Evolutionary conservation across 2,113 vertebrate genomes (phyloP).

Genomic region (Gasterosteus nipponicus): DNA sequence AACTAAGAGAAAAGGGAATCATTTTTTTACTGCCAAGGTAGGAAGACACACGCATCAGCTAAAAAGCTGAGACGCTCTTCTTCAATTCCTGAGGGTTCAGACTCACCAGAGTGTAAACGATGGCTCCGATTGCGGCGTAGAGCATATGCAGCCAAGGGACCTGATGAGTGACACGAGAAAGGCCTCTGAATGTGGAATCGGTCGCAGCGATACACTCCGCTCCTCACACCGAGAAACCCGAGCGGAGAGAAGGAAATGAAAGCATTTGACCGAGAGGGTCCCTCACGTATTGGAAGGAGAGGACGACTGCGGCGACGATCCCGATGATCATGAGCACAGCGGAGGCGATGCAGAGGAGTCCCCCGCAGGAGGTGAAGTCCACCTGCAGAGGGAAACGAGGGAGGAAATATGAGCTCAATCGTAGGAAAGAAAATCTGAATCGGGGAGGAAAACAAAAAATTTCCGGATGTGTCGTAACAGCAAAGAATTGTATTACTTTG

Average conservation of each 20-base stretch:
- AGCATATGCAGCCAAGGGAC: slow-evolving; percentile 95
- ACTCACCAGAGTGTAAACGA: slow-evolving; percentile 93
- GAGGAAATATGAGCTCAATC: background rate
- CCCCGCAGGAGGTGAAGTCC: slow-evolving; percentile 94
- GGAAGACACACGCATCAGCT: background rate
- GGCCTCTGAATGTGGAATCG: slow-evolving; percentile 47
- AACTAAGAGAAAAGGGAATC: slow-evolving; percentile 80
- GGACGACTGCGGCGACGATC: slow-evolving; percentile 87
- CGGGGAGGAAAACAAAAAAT: background rate
- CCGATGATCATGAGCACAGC: slow-evolving; percentile 89
- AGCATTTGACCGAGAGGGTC: slow-evolving; percentile 24
- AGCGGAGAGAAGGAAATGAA: slow-evolving; percentile 38
- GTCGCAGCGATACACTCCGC: slow-evolving; percentile 21
- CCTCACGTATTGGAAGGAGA: slow-evolving; percentile 94
- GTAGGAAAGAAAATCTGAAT: slow-evolving; percentile 19
- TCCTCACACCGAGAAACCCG: slow-evolving; percentile 24
- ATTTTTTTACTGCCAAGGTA: too few relatives aligned
- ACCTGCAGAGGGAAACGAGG: slow-evolving; percentile 82
- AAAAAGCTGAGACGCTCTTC: background rate
- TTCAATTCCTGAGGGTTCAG: background rate
- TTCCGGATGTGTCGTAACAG: slow-evolving; percentile 1
- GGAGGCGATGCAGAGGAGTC: slow-evolving; percentile 88
- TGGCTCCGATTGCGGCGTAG: slow-evolving; percentile 89
- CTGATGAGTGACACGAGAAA: slow-evolving; percentile 74
- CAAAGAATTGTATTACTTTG: slow-evolving; percentile 43